Conservation (phyloP, 2,888 invertebrate species). For the Heterodera filipjevi region DNA sequence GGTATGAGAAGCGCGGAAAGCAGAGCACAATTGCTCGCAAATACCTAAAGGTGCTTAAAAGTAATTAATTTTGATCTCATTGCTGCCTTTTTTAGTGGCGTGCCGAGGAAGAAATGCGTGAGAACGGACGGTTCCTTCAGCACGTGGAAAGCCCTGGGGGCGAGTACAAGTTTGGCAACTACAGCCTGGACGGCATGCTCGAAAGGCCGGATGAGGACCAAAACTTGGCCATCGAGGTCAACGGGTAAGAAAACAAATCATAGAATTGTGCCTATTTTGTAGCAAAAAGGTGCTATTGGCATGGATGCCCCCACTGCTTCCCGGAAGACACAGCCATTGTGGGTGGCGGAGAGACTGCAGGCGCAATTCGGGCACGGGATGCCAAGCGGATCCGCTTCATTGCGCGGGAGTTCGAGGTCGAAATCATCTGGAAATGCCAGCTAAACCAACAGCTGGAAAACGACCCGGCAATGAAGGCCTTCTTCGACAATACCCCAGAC, state of each 20-base stretch:
- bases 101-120: background rate
- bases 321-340: background rate
- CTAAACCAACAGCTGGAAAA: background rate
- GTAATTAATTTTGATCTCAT: too few relatives aligned
- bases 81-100: too few relatives aligned
- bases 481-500: background rate
- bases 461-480: background rate
- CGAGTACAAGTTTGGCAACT: constrained; percentile 15
- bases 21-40: background rate
- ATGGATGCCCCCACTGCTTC: background rate
- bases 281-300: constrained; percentile 13
- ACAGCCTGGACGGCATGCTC: constrained; percentile 16
- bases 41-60: too few relatives aligned
- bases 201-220: background rate
- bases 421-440: background rate
- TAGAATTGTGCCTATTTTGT: background rate
- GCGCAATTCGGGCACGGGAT: background rate
- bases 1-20: background rate
- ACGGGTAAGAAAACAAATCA: background rate
- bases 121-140: background rate
- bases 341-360: background rate
- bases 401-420: background rate
- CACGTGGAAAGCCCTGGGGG: constrained; percentile 4
- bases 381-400: background rate
- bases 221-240: constrained; percentile 3